Evolutionary conservation across 1,140 invertebrate genomes (phyloP).

Genomic region (Penaeus vannamei): DNA sequence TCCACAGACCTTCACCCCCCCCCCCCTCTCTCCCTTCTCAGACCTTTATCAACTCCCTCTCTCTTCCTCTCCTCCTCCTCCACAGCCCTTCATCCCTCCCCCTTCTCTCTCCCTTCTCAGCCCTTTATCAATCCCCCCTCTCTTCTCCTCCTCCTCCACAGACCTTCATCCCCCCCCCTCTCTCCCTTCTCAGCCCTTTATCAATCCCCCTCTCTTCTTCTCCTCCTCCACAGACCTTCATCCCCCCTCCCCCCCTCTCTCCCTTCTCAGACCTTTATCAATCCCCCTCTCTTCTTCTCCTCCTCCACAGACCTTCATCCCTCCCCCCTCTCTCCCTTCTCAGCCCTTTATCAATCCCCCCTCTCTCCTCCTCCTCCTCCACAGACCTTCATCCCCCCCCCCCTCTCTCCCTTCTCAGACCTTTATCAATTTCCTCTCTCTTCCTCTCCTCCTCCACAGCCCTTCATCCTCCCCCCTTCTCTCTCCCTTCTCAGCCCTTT

Average conservation of each 20-base stretch:
- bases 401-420: no score
- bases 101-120: no score
- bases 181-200: not conserved
- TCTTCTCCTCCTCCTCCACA: no score
- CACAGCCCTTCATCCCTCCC: no score
- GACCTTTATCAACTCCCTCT: not conserved
- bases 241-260: not conserved
- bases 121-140: no score
- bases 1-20: not conserved
- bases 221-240: not conserved
- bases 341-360: not conserved
- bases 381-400: no score
- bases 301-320: not conserved
- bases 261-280: not conserved
- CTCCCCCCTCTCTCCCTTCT: not conserved
- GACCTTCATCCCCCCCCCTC: not conserved
- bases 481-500: not conserved
- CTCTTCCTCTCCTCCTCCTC: slow-evolving; percentile 5
- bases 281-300: not conserved
- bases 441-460: not conserved
- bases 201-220: not conserved
- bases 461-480: not conserved
- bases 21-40: not conserved
- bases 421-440: not conserved
- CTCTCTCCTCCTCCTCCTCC: not conserved